A percentile compares a stretch with the other conserved stretches of the same genome.
Conservation (phyloP, 2,113 vertebrate genomes). For the Gobiocypris rarus region DNA sequence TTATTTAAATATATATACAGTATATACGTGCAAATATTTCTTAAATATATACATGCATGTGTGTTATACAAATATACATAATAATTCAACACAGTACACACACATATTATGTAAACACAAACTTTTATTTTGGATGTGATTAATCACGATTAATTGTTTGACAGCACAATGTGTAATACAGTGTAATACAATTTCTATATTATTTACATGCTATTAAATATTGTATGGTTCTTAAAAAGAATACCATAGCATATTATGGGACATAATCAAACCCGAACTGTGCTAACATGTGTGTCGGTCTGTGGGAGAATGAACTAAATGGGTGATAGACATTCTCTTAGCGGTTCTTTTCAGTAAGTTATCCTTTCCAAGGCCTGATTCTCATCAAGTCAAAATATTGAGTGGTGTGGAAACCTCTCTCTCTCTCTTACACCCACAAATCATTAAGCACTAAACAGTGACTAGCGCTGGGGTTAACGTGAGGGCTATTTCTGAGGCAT, state of each 20-base stretch:
- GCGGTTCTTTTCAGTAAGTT: background rate
- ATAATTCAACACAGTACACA: too few species aligned
- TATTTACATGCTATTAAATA: background rate
- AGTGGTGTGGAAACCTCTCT: background rate
- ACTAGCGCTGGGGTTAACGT: slow-evolving; percentile 30
- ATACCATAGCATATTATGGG: background rate
- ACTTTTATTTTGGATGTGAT: too few species aligned
- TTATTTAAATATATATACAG: too few species aligned
- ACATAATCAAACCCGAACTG: background rate
- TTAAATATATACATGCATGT: too few species aligned
- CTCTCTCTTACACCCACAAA: background rate
- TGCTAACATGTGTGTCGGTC: background rate
- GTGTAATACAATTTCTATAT: background rate
- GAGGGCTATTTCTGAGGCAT: slow-evolving; percentile 33
- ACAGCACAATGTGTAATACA: background rate
- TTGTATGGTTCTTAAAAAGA: background rate
- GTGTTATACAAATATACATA: too few species aligned
- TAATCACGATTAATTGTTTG: too few species aligned
- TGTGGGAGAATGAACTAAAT: background rate
- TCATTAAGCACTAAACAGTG: slow-evolving; percentile 6
- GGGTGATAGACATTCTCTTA: slow-evolving; percentile 7
- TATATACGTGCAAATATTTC: too few species aligned
- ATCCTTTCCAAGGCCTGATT: background rate
- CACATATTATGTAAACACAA: too few species aligned
- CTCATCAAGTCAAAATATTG: slow-evolving; percentile 25